Percentiles rank a stretch among this genome's conserved stretches.
Evolutionary conservation across 1,140 invertebrate species (phyloP).

Genomic region (Plectrocnemia conspersa): DNA sequence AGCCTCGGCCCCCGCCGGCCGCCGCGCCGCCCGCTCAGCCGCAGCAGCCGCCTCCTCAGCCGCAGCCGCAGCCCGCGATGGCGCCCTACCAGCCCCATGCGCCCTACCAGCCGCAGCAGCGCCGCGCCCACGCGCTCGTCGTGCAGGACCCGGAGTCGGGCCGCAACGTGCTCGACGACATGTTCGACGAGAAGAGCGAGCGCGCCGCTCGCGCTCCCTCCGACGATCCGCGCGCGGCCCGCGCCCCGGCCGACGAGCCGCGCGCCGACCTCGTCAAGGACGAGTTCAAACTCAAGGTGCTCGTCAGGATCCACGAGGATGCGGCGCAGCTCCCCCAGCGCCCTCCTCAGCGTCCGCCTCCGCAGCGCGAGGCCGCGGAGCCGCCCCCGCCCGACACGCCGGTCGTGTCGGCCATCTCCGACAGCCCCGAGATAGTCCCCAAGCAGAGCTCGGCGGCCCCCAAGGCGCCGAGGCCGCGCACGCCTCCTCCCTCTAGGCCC

Average conservation of each 20-base stretch:
- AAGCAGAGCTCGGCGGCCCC: slow-evolving; percentile 17
- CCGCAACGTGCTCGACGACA: slow-evolving; percentile 25
- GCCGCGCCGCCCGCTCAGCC: slow-evolving; percentile 13
- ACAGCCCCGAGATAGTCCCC: slow-evolving; percentile 33
- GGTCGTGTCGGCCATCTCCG: slow-evolving; percentile 32
- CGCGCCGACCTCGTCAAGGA: slow-evolving; percentile 25
- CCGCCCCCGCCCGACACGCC: slow-evolving; percentile 23
- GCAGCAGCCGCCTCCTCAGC: slow-evolving; percentile 5
- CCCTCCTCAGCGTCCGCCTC: neutral
- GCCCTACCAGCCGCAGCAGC: neutral
- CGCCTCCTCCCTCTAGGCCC: neutral
- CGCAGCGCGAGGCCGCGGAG: neutral
- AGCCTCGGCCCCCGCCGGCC: no score
- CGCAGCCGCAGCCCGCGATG: slow-evolving; percentile 9
- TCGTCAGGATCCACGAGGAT: slow-evolving; percentile 16
- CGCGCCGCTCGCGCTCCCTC: neutral
- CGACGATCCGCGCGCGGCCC: neutral
- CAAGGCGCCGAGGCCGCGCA: neutral
- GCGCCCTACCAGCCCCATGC: neutral
- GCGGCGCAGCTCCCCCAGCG: neutral
- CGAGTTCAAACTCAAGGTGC: slow-evolving; percentile 24
- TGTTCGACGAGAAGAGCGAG: slow-evolving; percentile 6
- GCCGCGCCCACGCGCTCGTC: slow-evolving; percentile 17
- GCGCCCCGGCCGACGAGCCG: slow-evolving; percentile 11
- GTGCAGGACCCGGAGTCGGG: slow-evolving; percentile 28